These are phyloP conservation scores for Batillaria attramentaria DNA, from an alignment of 1,140 invertebrate species.

Conservation along the genomic window DNA sequence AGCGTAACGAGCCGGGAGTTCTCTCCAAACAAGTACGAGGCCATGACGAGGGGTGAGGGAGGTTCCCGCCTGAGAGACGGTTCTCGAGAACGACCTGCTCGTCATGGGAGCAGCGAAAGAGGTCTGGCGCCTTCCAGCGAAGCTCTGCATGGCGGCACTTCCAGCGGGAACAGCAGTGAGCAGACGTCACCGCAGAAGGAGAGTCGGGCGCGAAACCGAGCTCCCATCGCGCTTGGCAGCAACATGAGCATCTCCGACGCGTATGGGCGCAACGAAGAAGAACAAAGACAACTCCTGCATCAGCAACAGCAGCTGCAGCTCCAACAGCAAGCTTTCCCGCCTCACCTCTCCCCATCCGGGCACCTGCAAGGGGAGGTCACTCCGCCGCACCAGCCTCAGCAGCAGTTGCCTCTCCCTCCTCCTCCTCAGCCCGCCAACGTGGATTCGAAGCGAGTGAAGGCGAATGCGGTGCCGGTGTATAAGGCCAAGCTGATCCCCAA, in stretches of 20 bases:
- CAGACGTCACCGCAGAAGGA: constrained; percentile 21
- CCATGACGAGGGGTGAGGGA: not conserved
- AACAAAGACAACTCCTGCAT: not conserved
- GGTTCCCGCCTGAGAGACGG: constrained; percentile 6
- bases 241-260: constrained; percentile 56
- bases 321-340: not conserved
- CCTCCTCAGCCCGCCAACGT: constrained; percentile 14
- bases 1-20: constrained; percentile 32
- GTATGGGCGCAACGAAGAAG: constrained; percentile 29
- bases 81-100: not conserved
- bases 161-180: constrained; percentile 42
- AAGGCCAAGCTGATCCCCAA: constrained; percentile 54
- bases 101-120: constrained; percentile 29
- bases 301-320: not conserved
- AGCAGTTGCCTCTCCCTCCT: not conserved
- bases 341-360: too few relatives aligned
- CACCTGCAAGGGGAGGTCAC: not conserved
- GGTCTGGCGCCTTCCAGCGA: constrained; percentile 27
- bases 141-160: constrained; percentile 24
- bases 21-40: constrained; percentile 37
- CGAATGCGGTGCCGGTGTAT: constrained; percentile 49
- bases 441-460: constrained; percentile 43
- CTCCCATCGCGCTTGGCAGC: constrained; percentile 53
- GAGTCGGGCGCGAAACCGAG: constrained; percentile 39
- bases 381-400: not conserved